Base-by-base conservation (phyloP, 2,888 invertebrate genomes). In the Meloe dianella region DNA sequence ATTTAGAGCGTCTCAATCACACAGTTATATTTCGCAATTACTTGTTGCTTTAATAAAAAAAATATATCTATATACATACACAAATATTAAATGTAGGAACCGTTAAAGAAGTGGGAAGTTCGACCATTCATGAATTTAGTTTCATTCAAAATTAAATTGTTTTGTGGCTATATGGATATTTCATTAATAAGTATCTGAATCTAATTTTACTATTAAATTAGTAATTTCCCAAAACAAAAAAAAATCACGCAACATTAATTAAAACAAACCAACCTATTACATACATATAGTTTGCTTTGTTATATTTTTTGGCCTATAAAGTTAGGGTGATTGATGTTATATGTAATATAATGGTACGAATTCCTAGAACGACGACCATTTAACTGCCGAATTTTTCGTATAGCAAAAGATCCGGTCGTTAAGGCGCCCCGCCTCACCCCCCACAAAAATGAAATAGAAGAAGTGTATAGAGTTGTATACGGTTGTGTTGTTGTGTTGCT, bases 311-410 rank as follows among this genome's bases (percentile, higher is more conserved):
- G 10, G 22, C 22, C 51, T 51, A 51, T 17, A 22, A 51, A 51
- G 8, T 51, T 51, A 24, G 51, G 51, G 51, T 51, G 24, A 12
- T 24, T 51, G 9, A 47, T 20, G 47, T 9, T 47, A 20, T 47
- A 17, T 47, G 8, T 41, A 41, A n/a, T 17, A 41, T 41, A 51
- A 22, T 51, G 51, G 51, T 51, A 51, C 4, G 68, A 74, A 75
- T 78, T 80, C 80, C 78, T 77, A 77, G 80, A 80, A 81, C 76
- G 30, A 63, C 73, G 71, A 59, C 63, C 62, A 68, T 76, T 78
- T 80, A 81, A 81, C 81, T 80, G 80, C 81, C 81, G 75, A 81
- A 81, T 77, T 81, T 80, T 74, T 51, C 24, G 41, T 51, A 51
- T 51, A 51, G 51, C 51, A 51, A 51, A 71, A 75, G 73, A 77